Evolutionary conservation across 2,797 vertebrate genomes (phyloP).

Genomic region (Capromys pilorides): DNA sequence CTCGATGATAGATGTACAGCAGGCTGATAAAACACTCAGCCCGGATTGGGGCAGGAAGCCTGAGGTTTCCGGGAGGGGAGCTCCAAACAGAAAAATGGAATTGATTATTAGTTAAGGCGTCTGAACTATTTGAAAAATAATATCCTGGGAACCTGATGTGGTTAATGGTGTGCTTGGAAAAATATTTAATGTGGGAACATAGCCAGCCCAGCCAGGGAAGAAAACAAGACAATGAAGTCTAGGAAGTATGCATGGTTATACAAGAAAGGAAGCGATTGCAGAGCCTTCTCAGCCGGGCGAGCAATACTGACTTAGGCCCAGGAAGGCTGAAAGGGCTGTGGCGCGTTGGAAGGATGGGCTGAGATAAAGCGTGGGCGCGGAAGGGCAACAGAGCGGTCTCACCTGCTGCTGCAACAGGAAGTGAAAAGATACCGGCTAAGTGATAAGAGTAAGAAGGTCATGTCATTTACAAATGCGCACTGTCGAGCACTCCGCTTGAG

Average conservation of each 20-base stretch:
- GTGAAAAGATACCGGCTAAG: constrained; percentile 46
- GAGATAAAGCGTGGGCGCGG: neutral
- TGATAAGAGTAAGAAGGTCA: constrained; percentile 11
- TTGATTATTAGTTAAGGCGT: neutral
- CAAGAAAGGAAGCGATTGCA: neutral
- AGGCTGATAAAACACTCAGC: neutral
- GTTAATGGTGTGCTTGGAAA: neutral
- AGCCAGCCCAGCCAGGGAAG: neutral
- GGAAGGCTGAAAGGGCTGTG: neutral
- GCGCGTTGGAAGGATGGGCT: neutral
- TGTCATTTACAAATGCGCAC: constrained; percentile 18
- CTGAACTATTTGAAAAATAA: neutral
- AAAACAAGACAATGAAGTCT: neutral
- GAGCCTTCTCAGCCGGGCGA: neutral
- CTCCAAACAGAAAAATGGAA: neutral
- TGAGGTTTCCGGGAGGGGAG: neutral
- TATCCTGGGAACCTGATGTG: neutral
- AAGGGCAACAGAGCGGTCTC: neutral
- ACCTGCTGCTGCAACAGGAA: constrained; percentile 37
- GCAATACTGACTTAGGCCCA: neutral
- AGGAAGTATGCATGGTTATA: neutral
- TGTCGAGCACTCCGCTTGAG: neutral
- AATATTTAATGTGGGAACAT: neutral
- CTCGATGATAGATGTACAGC: neutral
- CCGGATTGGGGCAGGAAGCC: neutral